phyloP scores from a whole-genome alignment of 2,797 vertebrate genomes.

The Octomys mimax region DNA sequence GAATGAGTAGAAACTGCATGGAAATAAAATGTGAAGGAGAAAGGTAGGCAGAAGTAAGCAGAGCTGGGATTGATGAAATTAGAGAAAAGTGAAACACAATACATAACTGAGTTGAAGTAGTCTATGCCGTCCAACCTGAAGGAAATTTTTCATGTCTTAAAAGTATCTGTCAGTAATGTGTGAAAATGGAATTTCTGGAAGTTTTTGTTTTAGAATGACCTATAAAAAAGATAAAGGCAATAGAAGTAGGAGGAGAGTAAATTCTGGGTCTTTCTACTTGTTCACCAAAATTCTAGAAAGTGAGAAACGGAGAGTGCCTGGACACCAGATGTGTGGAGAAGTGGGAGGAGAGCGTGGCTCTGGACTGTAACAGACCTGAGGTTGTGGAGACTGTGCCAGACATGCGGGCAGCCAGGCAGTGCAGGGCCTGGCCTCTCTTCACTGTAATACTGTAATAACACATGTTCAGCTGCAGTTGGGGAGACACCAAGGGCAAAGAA shows the following conservation, averaged over 20 bases:
- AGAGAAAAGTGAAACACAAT: neutral
- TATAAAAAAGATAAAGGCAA: neutral
- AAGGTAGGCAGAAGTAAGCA: neutral
- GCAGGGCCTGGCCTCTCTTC: neutral
- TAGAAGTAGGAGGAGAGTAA: neutral
- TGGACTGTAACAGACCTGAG: neutral
- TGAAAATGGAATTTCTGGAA: neutral
- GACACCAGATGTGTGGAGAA: neutral
- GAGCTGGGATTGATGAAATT: neutral
- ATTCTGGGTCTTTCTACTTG: neutral
- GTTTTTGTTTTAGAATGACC: neutral
- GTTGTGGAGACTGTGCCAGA: rapidly evolving
- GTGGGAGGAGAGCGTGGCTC: rapidly evolving
- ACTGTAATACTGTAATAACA: neutral
- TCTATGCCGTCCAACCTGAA: neutral
- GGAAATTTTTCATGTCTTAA: neutral
- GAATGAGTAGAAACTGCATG: neutral
- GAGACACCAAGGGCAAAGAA: neutral
- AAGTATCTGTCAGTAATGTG: neutral
- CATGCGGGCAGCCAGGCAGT: rapidly evolving
- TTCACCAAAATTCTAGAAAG: neutral
- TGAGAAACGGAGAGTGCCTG: neutral
- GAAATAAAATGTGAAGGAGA: neutral
- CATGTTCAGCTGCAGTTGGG: neutral
- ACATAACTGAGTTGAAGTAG: neutral